A percentile compares a stretch with the other conserved stretches of the same genome.
Conservation (phyloP, 2,888 invertebrate genomes). For the Yponomeuta malinellus region DNA sequence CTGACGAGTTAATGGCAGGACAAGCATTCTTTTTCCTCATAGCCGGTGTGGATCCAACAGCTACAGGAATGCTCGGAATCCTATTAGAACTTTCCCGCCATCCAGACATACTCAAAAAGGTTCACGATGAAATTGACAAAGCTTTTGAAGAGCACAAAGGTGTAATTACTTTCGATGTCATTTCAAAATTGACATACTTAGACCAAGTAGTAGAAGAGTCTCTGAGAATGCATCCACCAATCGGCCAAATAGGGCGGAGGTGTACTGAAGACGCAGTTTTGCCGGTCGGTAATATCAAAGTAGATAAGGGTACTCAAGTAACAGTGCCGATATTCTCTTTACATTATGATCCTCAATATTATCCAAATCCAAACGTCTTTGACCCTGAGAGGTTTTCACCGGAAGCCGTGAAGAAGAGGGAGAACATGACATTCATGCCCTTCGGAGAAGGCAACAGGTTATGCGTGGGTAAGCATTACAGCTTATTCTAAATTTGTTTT, state of each 20-base stretch:
- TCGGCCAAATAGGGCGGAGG: conserved; percentile 37
- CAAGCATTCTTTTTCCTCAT: conserved; percentile 55
- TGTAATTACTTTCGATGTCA: conserved; percentile 36
- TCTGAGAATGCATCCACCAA: conserved; percentile 45
- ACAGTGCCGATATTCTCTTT: conserved; percentile 42
- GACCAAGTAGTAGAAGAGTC: conserved; percentile 44
- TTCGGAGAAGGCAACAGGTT: conserved; percentile 61
- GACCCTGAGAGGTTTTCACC: conserved; percentile 52
- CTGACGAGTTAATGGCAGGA: conserved; percentile 46
- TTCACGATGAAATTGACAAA: conserved; percentile 48
- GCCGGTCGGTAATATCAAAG: conserved; percentile 44
- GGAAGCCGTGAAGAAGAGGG: conserved; percentile 32
- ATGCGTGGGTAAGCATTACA: conserved; percentile 37
- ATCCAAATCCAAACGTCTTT: conserved; percentile 55
- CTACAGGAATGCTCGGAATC: conserved; percentile 40
- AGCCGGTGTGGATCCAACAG: conserved; percentile 56
- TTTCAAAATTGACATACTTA: conserved; percentile 42
- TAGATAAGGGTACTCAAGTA: conserved; percentile 45
- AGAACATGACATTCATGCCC: conserved; percentile 46
- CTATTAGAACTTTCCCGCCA: conserved; percentile 46
- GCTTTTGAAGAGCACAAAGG: conserved; percentile 32
- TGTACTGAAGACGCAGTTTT: conserved; percentile 40
- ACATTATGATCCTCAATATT: conserved; percentile 58
- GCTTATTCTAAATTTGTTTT: too few species aligned
- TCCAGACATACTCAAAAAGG: conserved; percentile 37